These are phyloP conservation scores for Eupithecia inturbata DNA, from an alignment of 2,888 invertebrate genomes.

Conservation along the genomic window DNA sequence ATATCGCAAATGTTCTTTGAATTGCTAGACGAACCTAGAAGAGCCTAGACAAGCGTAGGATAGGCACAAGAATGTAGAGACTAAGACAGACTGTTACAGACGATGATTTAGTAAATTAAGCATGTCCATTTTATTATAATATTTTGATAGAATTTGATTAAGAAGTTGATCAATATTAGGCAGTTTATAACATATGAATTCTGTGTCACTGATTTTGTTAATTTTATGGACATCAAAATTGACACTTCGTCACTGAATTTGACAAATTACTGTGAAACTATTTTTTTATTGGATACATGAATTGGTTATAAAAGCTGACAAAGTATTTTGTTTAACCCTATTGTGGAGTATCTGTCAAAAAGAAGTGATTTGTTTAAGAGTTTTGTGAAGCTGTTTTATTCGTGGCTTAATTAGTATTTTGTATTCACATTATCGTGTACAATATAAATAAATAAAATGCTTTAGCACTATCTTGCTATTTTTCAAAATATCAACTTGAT, in stretches of 20 bases:
- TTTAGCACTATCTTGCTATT: no score
- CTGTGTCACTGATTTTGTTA: conserved; percentile 16
- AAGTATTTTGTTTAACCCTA: conserved; percentile 6
- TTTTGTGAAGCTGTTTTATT: not conserved
- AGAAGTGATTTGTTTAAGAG: conserved; percentile 8
- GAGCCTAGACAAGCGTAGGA: not conserved
- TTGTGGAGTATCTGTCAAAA: conserved; percentile 1
- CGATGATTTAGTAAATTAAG: not conserved
- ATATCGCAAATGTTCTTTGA: not conserved
- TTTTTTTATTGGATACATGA: conserved; percentile 22
- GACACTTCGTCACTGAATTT: conserved; percentile 21
- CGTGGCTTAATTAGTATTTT: not conserved
- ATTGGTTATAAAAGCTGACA: not conserved
- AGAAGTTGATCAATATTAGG: not conserved
- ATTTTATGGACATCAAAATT: conserved; percentile 18
- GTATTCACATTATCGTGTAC: no score
- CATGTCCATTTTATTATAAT: not conserved
- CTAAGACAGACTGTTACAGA: not conserved
- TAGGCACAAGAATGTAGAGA: not conserved
- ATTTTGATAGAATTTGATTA: not conserved
- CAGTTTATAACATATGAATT: not conserved
- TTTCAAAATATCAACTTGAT: no score
- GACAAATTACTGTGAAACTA: conserved; percentile 36
- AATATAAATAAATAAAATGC: no score
- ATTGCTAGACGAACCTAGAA: not conserved